Evolutionary conservation across 2,888 invertebrate genomes (phyloP).

Genomic region (Matsumyia berberina): DNA sequence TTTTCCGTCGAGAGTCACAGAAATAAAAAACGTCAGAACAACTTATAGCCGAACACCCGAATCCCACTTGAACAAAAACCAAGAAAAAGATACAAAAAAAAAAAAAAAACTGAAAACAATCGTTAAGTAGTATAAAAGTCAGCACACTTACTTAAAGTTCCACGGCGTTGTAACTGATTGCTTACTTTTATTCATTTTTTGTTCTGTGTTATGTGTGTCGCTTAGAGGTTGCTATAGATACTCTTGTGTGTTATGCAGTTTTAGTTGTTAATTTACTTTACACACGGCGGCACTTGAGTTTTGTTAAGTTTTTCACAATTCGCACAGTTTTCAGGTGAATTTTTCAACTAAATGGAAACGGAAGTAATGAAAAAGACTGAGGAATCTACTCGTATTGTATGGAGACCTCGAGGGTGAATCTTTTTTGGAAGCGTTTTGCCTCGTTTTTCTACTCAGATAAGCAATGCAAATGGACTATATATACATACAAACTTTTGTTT

Average conservation of each 20-base stretch:
- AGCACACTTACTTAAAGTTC: constrained; percentile 76
- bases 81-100: constrained; percentile 17
- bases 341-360: not conserved
- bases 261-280: not conserved
- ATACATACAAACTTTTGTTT: not conserved
- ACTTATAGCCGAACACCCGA: not conserved
- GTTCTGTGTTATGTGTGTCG: constrained; percentile 1
- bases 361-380: not conserved
- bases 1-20: not conserved
- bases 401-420: not conserved
- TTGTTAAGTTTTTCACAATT: not conserved
- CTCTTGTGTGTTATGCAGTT: not conserved
- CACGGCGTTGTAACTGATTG: constrained; percentile 57
- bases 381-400: not conserved
- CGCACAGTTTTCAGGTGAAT: constrained; percentile 2
- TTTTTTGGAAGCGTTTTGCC: not conserved
- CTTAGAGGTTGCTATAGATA: not conserved
- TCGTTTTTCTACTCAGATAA: constrained; percentile 11
- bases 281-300: constrained; percentile 11
- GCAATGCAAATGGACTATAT: not conserved
- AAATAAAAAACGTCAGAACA: not conserved
- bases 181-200: constrained; percentile 62
- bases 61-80: constrained; percentile 8
- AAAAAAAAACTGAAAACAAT: not conserved
- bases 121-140: constrained; percentile 20